A percentile compares a stretch with the other conserved stretches of the same genome.
phyloP scores from a whole-genome alignment of 1,140 invertebrate genomes.

The Dolichoris vasculosae region DNA sequence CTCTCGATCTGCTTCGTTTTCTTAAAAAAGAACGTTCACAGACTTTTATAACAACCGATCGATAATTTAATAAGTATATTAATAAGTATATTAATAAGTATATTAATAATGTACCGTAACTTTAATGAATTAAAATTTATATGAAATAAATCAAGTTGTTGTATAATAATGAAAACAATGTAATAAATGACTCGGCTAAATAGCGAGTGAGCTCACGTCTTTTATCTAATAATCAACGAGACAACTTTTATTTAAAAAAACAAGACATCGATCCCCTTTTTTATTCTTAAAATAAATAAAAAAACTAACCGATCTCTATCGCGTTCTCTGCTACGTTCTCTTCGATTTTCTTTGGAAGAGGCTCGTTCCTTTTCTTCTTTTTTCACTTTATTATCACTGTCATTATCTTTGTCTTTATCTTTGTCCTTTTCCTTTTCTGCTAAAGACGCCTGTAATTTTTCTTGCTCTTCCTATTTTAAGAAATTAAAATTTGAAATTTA shows the following conservation, averaged over 20 bases:
- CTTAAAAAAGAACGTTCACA: conserved; percentile 57
- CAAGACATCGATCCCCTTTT: too few species aligned
- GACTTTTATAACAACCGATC: not conserved
- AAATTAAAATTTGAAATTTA: not conserved
- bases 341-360: conserved; percentile 68
- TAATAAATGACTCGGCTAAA: too few species aligned
- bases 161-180: not conserved
- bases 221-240: too few species aligned
- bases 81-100: not conserved
- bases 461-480: conserved; percentile 80
- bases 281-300: not conserved
- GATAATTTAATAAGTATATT: not conserved
- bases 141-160: not conserved
- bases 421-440: conserved; percentile 76
- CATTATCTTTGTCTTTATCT: conserved; percentile 70
- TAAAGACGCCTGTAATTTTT: conserved; percentile 79
- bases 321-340: conserved; percentile 72
- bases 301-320: conserved; percentile 71
- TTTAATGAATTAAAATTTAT: not conserved
- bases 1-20: conserved; percentile 75
- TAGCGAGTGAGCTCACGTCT: too few species aligned
- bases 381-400: conserved; percentile 70
- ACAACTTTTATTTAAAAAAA: too few species aligned
- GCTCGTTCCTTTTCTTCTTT: conserved; percentile 71
- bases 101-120: too few species aligned